Evolutionary conservation across 30 jellyfish, hydroid and myxozoan genomes (phyloP).

Genomic region (Clytia hemisphaerica): DNA sequence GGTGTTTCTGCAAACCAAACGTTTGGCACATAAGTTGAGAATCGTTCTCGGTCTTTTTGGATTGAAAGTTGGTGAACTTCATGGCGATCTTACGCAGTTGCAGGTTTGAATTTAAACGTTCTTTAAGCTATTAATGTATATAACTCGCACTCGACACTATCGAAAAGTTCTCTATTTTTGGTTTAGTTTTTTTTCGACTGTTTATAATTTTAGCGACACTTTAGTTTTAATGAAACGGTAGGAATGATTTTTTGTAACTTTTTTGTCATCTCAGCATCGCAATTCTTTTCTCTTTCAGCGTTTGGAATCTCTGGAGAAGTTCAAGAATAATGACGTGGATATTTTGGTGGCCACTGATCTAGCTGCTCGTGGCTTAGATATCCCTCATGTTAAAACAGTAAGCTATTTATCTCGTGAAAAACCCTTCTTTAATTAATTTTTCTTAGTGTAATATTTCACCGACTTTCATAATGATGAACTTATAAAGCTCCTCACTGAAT

Average conservation of each 20-base stretch:
- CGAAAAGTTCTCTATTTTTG: neutral
- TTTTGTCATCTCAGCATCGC: no score
- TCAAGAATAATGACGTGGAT: conserved; percentile 57
- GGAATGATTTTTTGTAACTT: neutral
- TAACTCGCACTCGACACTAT: no score
- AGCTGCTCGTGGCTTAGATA: conserved; percentile 95
- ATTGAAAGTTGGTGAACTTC: conserved; percentile 81
- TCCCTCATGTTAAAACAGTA: conserved; percentile 83
- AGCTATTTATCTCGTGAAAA: no score
- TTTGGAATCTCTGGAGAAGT: conserved; percentile 70
- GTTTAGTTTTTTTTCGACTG: neutral
- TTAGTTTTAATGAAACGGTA: neutral
- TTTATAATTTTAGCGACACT: no score
- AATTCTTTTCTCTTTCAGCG: conserved; percentile 41
- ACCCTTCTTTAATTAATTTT: no score
- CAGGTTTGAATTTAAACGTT: conserved; percentile 73
- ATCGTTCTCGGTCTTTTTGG: conserved; percentile 91
- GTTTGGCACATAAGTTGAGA: conserved; percentile 69
- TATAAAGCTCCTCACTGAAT: no score
- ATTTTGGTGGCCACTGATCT: conserved; percentile 90
- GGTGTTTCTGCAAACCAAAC: conserved; percentile 86
- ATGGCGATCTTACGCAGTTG: conserved; percentile 86
- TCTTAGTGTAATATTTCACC: no score
- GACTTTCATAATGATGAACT: no score
- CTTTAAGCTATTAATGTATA: no score